Evolutionary conservation across 2,113 vertebrate genomes (phyloP), one percentile per base, ranked within the genome.

Genomic region (Larimichthys crocea): DNA sequence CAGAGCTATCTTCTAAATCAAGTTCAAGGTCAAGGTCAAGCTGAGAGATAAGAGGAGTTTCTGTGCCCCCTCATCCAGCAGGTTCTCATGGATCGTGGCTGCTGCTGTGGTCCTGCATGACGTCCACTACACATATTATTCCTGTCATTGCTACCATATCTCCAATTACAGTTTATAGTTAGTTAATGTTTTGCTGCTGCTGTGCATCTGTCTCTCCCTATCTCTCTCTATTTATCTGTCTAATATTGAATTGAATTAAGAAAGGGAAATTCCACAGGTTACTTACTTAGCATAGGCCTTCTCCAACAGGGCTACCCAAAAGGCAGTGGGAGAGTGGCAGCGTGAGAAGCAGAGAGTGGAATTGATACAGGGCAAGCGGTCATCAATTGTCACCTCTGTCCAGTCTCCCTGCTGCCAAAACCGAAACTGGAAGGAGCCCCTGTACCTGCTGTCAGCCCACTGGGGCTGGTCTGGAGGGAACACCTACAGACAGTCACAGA

Each of bases 271-370:
- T 83, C 19, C 8, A 56, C 22, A 0, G 0, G 17, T 19, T 62
- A 93, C 97, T 46, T 93, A 99, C 98, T 99, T 99, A 59, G 98
- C 98, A 40, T 97, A 99, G n/a, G 96, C 98, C 89, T 99, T 99
- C 92, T 99, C 98, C 93, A 99, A 67, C 0, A 99, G 87, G 0
- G 98, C 96, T 22, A 99, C 95, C 98, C 98, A 99, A 91, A 99
- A 99, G 42, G 96, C 96, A 70, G 92, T 92, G 35, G 97, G 95
- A 19, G 93, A 94, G 81, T 96, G 96, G 91, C 98, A 99, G 40
- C 94, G 95, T 79, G 98, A 99, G 91, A 99, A 99, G 90, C 98
- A 99, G 63, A 96, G 97, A 75, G 94, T 92, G 52, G 95, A 94
- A n/a, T 95, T 94, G 9, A 99, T 90, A 79, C 98, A 99, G 64